These are phyloP conservation scores for Falco columbarius DNA, from an alignment of 2,797 vertebrate species.

Conservation along the genomic window DNA sequence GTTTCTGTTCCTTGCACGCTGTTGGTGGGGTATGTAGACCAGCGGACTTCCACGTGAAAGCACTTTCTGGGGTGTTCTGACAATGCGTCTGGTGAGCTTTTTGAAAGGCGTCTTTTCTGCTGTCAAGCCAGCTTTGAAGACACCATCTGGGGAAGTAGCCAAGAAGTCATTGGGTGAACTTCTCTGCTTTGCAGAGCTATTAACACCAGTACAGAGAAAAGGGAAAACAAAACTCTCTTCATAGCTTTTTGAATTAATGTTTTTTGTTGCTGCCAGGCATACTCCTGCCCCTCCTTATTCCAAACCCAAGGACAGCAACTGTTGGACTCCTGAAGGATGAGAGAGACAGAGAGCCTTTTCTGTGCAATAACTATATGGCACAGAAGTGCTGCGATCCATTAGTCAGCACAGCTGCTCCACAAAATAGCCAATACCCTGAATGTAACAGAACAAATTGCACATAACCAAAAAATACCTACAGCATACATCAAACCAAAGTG, in stretches of 20 bases:
- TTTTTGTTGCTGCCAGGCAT: constrained; percentile 46
- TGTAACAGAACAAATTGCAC: constrained; percentile 69
- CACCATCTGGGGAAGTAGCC: constrained; percentile 46
- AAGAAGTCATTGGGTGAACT: constrained; percentile 52
- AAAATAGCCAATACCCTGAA: constrained; percentile 57
- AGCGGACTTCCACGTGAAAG: constrained; percentile 9
- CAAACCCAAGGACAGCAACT: constrained; percentile 59
- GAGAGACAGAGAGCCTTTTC: constrained; percentile 59
- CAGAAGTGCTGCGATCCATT: constrained; percentile 63
- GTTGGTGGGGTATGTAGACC: neutral
- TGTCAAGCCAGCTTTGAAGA: constrained; percentile 36
- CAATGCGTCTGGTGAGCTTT: neutral
- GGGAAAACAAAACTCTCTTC: constrained; percentile 60
- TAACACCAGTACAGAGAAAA: constrained; percentile 23
- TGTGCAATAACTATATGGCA: constrained; percentile 56
- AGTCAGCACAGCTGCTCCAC: constrained; percentile 63
- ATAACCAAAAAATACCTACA: constrained; percentile 70
- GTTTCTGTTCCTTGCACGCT: neutral
- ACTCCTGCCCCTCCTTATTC: constrained; percentile 35
- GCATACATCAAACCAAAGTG: constrained; percentile 64
- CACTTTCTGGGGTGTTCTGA: constrained; percentile 1
- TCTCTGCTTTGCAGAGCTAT: constrained; percentile 46
- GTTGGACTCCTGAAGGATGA: constrained; percentile 57
- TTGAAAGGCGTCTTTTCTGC: constrained; percentile 25
- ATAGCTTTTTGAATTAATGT: constrained; percentile 56